Base-by-base conservation (phyloP, 1,140 invertebrate genomes). In the Lethrus apterus region DNA sequence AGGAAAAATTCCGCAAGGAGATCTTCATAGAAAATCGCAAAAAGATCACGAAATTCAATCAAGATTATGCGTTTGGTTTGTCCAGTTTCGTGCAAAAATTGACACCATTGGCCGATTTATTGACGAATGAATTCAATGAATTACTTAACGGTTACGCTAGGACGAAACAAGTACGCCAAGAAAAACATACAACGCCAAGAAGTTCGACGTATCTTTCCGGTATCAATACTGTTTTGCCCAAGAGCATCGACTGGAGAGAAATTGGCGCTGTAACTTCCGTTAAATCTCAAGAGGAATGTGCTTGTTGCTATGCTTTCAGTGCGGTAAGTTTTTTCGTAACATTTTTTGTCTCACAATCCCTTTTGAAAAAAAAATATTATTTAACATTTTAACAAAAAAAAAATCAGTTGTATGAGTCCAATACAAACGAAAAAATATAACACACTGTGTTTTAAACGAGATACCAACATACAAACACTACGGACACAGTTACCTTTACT, bases 41-140 rank as follows among this genome's bases (percentile, higher is more conserved):
- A 53, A 83, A 80, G 61, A 86, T 95, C 62, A 83, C 83, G n/a
- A 77, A 79, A 55, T 89, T 93, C 61, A 95, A 95, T 72, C 68
- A 75, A 48, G 68, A 70, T 36, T 87, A 68, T 63, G 76, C 79
- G 48, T 56, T 69, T 26, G 88, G 87, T 0, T 57, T 73, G 51
- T 73, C 78, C 18, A 62, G 70, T 13, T 90, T 71, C 66, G 77
- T 76, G 51, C 63, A 88, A 50, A 74, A 68, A 35, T 64, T 89
- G 55, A 93, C 93, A 67, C 38, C 36, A 58, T 93, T 80, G 65
- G 80, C 78, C 31, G 89, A 93, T 69, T 73, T 91, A 82, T 72
- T 91, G 50, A 80, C 79, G 62, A 80, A 87, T 54, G 89, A 93
- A 68, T 89, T 92, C 66, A 69, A 75, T 1, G 48, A 69, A 34